Conservation (phyloP, 2,888 invertebrate species). For the Melinaea marsaeus region DNA sequence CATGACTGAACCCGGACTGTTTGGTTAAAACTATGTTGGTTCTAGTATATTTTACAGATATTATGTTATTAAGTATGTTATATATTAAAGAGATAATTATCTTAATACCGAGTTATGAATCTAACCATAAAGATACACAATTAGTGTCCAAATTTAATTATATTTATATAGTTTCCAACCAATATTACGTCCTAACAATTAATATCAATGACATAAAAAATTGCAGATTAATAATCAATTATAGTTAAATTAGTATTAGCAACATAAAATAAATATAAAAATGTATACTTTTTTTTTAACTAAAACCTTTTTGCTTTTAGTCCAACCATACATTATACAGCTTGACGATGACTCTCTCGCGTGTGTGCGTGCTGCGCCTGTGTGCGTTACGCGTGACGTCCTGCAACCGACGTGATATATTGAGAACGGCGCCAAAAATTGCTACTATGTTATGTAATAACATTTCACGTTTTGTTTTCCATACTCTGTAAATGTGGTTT, state of each 20-base stretch:
- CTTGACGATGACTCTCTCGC: slow-evolving; percentile 62
- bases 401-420: slow-evolving; percentile 74
- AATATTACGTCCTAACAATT: no score
- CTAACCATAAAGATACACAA: no score
- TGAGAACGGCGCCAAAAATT: slow-evolving; percentile 72
- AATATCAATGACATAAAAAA: no score
- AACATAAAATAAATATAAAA: slow-evolving; percentile 7
- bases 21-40: no score
- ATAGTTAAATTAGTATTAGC: neutral
- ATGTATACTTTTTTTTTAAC: neutral
- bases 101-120: no score
- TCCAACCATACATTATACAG: slow-evolving; percentile 54
- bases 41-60: no score
- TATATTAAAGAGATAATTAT: no score
- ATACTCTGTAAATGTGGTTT: slow-evolving; percentile 29
- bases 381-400: slow-evolving; percentile 60
- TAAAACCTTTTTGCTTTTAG: slow-evolving; percentile 20
- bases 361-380: slow-evolving; percentile 52
- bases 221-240: no score
- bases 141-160: no score
- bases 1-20: no score
- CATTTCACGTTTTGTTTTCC: slow-evolving; percentile 39
- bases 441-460: slow-evolving; percentile 48
- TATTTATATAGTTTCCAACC: no score
- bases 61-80: no score